These are phyloP conservation scores for Oncorhynchus clarkii DNA, from an alignment of 2,113 vertebrate species.

Conservation along the genomic window DNA sequence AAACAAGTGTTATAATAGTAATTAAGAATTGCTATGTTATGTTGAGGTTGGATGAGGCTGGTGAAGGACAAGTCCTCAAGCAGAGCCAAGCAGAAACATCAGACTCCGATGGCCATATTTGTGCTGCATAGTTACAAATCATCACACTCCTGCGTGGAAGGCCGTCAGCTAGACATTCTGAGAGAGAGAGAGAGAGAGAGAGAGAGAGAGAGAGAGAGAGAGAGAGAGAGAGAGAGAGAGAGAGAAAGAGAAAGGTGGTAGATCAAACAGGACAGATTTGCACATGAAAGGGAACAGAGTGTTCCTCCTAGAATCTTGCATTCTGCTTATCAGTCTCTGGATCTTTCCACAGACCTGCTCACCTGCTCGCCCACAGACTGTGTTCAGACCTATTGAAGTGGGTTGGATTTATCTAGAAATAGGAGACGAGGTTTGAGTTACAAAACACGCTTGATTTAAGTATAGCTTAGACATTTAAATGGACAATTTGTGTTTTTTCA, in stretches of 20 bases:
- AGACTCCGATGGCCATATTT: constrained; percentile 30
- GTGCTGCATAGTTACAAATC: constrained; percentile 27
- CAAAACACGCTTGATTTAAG: too few relatives aligned
- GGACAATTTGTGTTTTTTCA: too few relatives aligned
- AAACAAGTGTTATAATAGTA: too few relatives aligned
- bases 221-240: not conserved
- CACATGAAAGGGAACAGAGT: constrained; percentile 32
- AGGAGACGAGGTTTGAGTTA: too few relatives aligned
- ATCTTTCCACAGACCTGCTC: not conserved
- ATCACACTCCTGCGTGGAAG: constrained; percentile 17
- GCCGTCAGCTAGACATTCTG: constrained; percentile 26
- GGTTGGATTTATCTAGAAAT: not conserved
- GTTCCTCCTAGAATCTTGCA: constrained; percentile 33
- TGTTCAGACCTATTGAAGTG: not conserved
- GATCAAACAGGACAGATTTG: constrained; percentile 35
- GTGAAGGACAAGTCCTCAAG: not conserved
- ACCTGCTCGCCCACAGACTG: constrained; percentile 10
- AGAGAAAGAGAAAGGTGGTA: constrained; percentile 1
- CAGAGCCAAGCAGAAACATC: not conserved
- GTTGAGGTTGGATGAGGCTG: not conserved
- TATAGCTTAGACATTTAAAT: not conserved
- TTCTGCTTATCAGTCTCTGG: constrained; percentile 19
- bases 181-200: constrained; percentile 10
- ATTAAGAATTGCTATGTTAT: not conserved
- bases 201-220: constrained; percentile 13